A percentile compares a stretch with the other conserved stretches of the same genome.
Conservation (phyloP, 1,140 invertebrate species). For the Formica selysi region DNA sequence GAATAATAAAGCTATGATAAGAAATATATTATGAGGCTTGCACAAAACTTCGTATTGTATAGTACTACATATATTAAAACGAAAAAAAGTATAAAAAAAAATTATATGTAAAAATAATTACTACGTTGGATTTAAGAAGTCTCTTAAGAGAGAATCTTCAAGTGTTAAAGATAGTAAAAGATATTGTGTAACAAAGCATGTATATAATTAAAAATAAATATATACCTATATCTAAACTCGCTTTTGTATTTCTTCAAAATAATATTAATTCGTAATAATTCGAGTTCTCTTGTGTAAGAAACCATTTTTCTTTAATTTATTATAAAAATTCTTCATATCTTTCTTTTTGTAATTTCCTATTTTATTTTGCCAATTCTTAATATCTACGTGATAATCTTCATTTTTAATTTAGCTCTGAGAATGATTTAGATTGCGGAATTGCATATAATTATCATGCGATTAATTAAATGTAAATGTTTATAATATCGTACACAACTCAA, state of each 20-base stretch:
- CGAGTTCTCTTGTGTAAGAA: neutral
- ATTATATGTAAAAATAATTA: neutral
- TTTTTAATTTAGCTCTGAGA: neutral
- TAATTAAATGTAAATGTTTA: slow-evolving; percentile 29
- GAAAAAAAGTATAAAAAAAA: neutral
- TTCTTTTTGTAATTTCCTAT: slow-evolving; percentile 4
- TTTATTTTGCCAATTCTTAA: slow-evolving; percentile 1
- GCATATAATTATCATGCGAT: neutral
- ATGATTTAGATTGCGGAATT: neutral
- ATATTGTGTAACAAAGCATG: neutral
- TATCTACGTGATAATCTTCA: neutral
- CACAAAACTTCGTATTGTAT: neutral
- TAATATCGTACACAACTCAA: neutral
- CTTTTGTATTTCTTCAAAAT: neutral
- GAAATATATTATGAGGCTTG: neutral
- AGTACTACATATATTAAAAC: neutral
- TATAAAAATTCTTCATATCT: neutral
- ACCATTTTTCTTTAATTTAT: slow-evolving; percentile 1
- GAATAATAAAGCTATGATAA: neutral
- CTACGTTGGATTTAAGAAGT: neutral
- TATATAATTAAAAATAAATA: neutral
- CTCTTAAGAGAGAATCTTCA: neutral
- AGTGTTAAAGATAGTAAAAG: neutral
- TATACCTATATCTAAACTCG: neutral
- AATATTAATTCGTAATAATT: neutral